Evolutionary conservation across 1,140 invertebrate genomes (phyloP).

Genomic region (Lepidurus couesii): DNA sequence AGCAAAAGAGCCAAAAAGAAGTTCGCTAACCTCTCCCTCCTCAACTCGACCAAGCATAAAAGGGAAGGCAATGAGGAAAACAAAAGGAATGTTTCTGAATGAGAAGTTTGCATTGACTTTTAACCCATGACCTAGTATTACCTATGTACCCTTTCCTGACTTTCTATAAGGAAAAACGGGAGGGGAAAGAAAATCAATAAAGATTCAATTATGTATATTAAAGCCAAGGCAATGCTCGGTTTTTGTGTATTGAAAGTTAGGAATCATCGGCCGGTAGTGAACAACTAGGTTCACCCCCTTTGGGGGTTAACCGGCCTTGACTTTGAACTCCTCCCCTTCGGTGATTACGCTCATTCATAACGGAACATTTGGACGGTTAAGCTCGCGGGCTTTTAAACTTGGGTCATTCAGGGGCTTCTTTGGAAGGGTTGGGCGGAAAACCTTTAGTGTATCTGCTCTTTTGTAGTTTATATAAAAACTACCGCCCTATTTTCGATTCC

Average conservation of each 20-base stretch:
- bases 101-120: conserved; percentile 11
- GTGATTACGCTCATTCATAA: conserved; percentile 29
- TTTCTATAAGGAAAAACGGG: too few relatives aligned
- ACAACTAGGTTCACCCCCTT: not conserved
- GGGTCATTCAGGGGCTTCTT: not conserved
- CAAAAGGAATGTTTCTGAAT: conserved; percentile 24
- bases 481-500: too few relatives aligned
- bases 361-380: not conserved
- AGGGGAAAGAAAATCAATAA: too few relatives aligned
- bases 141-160: not conserved
- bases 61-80: not conserved
- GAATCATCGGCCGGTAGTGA: too few relatives aligned
- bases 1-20: conserved; percentile 23
- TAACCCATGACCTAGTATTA: conserved; percentile 3
- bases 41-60: conserved; percentile 16
- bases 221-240: too few relatives aligned
- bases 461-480: not conserved
- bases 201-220: too few relatives aligned
- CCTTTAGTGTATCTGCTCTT: not conserved
- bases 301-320: conserved; percentile 23
- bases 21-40: not conserved
- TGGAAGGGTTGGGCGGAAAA: not conserved
- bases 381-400: not conserved
- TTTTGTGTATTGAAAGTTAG: too few relatives aligned
- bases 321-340: not conserved